These are phyloP conservation scores for Eubasilissa regina DNA, from an alignment of 1,140 invertebrate species.

Conservation along the genomic window DNA sequence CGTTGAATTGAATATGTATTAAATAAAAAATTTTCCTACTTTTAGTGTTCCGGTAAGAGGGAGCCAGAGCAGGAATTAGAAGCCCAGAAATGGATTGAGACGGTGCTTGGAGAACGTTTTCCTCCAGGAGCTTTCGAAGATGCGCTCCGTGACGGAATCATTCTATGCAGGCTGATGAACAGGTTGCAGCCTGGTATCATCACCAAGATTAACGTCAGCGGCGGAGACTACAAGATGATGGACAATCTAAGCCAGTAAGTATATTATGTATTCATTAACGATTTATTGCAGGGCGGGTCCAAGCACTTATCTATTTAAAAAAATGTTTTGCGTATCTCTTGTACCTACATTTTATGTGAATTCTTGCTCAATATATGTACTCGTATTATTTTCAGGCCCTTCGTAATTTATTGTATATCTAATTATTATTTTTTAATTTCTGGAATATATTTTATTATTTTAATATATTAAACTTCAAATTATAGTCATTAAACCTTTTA, in stretches of 20 bases:
- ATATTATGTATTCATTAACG: neutral
- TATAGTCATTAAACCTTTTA: no score
- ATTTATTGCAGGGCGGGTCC: no score
- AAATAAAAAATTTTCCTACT: constrained; percentile 53
- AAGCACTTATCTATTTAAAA: no score
- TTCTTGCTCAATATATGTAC: no score
- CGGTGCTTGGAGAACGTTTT: constrained; percentile 86
- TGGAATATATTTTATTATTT: no score
- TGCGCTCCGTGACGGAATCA: constrained; percentile 86
- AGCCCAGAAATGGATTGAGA: constrained; percentile 91
- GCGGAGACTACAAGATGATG: constrained; percentile 95
- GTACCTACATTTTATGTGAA: no score
- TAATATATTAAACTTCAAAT: no score
- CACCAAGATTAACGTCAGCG: constrained; percentile 88
- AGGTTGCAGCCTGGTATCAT: constrained; percentile 87
- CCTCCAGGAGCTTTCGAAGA: constrained; percentile 82
- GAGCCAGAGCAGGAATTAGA: constrained; percentile 88
- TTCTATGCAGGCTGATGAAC: constrained; percentile 90
- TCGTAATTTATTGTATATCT: no score
- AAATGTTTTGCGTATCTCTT: no score
- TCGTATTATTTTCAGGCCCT: no score
- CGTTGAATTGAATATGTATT: neutral
- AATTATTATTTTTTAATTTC: no score
- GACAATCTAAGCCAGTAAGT: constrained; percentile 92
- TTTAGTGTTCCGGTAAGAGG: constrained; percentile 86